Percentiles rank a stretch among this genome's conserved stretches.
These are phyloP conservation scores for Synanthedon myopaeformis DNA, from an alignment of 2,888 invertebrate species.

Conservation along the genomic window DNA sequence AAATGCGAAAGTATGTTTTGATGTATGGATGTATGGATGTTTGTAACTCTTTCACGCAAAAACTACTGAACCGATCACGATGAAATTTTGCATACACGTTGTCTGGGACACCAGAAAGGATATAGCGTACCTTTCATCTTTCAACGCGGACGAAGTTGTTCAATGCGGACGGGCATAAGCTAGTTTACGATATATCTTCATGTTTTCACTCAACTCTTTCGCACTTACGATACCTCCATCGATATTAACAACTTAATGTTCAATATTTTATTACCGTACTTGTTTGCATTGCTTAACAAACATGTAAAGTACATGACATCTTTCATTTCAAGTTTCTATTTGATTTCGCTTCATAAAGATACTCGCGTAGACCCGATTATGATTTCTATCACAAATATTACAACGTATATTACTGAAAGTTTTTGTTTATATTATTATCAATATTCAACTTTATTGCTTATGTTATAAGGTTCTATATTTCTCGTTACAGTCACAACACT, in stretches of 20 bases:
- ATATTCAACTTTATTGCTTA: constrained; percentile 16
- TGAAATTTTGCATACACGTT: too few species aligned
- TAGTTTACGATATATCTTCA: background rate
- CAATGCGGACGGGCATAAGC: too few species aligned
- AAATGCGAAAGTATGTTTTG: too few species aligned
- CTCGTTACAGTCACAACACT: constrained; percentile 11
- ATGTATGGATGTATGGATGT: too few species aligned
- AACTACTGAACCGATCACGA: too few species aligned
- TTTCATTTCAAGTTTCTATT: constrained; percentile 70
- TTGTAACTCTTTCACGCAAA: too few species aligned
- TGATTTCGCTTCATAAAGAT: constrained; percentile 63
- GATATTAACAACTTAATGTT: constrained; percentile 53
- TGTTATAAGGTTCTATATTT: constrained; percentile 22
- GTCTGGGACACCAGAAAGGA: too few species aligned
- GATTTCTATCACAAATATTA: constrained; percentile 65
- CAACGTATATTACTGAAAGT: constrained; percentile 35
- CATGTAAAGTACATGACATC: constrained; percentile 56
- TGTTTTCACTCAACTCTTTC: background rate
- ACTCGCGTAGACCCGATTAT: constrained; percentile 57
- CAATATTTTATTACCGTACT: constrained; percentile 59
- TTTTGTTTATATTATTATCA: constrained; percentile 8
- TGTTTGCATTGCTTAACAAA: constrained; percentile 59
- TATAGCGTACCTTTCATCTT: too few species aligned
- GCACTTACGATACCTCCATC: constrained; percentile 28
- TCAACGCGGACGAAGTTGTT: too few species aligned